Evolutionary conservation across 2,797 vertebrate species (phyloP).

Genomic region (Neosilurus mollespiculum): DNA sequence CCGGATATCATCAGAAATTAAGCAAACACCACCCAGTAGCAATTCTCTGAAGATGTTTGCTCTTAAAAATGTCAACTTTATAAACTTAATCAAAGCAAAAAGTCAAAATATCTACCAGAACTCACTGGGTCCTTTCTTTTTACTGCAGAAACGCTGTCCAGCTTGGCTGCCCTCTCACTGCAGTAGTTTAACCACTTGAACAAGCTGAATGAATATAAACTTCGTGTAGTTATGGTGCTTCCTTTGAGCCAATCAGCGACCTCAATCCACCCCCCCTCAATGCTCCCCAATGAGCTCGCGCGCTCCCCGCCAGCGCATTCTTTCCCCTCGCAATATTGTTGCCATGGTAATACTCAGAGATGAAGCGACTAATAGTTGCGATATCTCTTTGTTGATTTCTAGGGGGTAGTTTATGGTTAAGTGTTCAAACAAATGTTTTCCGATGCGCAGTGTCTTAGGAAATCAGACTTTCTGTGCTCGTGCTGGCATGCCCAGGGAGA

Average conservation of each 20-base stretch:
- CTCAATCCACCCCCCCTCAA: slow-evolving; percentile 90
- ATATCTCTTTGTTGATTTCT: slow-evolving; percentile 80
- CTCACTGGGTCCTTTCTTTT: slow-evolving; percentile 25
- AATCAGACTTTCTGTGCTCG: slow-evolving; percentile 35
- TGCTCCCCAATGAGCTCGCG: slow-evolving; percentile 95
- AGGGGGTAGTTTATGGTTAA: slow-evolving; percentile 53
- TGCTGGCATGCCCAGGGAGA: slow-evolving; percentile 71
- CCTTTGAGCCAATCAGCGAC: slow-evolving; percentile 97
- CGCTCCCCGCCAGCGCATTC: slow-evolving; percentile 95
- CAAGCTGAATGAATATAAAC: slow-evolving; percentile 97
- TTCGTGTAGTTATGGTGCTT: slow-evolving; percentile 90
- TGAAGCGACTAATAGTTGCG: slow-evolving; percentile 85
- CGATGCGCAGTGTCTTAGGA: slow-evolving; percentile 9
- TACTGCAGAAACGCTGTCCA: slow-evolving; percentile 47
- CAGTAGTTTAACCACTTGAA: slow-evolving; percentile 84
- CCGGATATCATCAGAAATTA: background rate
- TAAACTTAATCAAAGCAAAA: background rate
- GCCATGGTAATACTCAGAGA: slow-evolving; percentile 88
- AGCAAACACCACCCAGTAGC: background rate
- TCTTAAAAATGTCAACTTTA: background rate
- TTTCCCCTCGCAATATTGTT: slow-evolving; percentile 96
- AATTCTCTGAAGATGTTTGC: background rate
- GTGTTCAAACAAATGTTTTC: slow-evolving; percentile 8
- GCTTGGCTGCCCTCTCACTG: slow-evolving; percentile 59
- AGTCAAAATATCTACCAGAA: background rate